These are phyloP conservation scores for Drosophila busckii DNA, from an alignment of 1,140 invertebrate genomes.

Conservation along the genomic window DNA sequence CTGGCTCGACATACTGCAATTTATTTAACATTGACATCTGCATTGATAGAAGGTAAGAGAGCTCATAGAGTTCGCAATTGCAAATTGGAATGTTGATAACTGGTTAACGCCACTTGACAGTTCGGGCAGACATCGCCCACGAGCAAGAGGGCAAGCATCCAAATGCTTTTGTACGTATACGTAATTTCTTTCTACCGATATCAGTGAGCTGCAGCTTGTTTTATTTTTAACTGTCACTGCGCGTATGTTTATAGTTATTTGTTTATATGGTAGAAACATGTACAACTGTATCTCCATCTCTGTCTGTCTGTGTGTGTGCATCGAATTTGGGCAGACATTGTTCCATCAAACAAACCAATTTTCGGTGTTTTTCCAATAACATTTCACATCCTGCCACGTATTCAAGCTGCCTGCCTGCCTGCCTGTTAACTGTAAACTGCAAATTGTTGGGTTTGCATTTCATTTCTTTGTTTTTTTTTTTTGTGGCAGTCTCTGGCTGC, in stretches of 20 bases:
- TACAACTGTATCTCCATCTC: too few relatives aligned
- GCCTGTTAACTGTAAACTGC: constrained; percentile 64
- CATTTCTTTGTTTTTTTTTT: constrained; percentile 3
- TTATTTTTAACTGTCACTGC: not conserved
- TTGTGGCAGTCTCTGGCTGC: too few relatives aligned
- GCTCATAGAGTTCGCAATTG: not conserved
- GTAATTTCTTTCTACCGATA: constrained; percentile 29
- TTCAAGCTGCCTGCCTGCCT: constrained; percentile 7
- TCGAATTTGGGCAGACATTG: constrained; percentile 55
- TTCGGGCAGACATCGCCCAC: not conserved
- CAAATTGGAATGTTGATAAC: constrained; percentile 22
- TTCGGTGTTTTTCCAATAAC: constrained; percentile 69
- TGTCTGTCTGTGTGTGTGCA: constrained; percentile 1
- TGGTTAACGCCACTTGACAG: constrained; percentile 15
- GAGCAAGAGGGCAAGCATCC: not conserved
- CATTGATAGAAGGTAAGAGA: too few relatives aligned
- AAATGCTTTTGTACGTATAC: constrained; percentile 20
- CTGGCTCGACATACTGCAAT: too few relatives aligned
- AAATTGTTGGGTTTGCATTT: constrained; percentile 65
- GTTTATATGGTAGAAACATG: constrained; percentile 3
- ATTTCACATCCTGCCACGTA: constrained; percentile 42
- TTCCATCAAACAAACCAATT: constrained; percentile 73
- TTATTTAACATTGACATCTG: too few relatives aligned
- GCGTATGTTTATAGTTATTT: not conserved
- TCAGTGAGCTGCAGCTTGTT: not conserved